These are phyloP conservation scores for Syngnathoides biaculeatus DNA, from an alignment of 2,113 vertebrate species.

Conservation along the genomic window DNA sequence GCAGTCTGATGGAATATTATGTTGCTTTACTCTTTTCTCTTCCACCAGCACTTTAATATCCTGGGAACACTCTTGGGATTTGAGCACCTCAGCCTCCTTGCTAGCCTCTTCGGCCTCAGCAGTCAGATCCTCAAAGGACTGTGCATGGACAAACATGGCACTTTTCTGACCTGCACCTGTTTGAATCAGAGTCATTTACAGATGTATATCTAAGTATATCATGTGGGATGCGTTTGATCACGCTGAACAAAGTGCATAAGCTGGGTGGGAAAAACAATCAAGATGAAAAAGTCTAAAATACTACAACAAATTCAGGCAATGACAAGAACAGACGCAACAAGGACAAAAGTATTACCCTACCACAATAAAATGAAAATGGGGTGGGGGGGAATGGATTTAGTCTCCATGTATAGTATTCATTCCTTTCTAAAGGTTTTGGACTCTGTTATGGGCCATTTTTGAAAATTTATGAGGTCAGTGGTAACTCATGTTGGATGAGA, in stretches of 20 bases:
- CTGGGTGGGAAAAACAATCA: no score
- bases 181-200: conserved; percentile 6
- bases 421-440: no score
- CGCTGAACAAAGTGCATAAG: background rate
- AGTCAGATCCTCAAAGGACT: conserved; percentile 91
- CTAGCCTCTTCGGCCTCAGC: conserved; percentile 66
- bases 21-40: conserved; percentile 73
- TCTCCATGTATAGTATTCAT: no score
- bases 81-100: conserved; percentile 59
- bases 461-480: no score
- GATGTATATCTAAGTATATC: background rate
- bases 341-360: no score
- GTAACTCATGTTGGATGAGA: no score
- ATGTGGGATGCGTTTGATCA: background rate
- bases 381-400: no score
- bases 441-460: no score
- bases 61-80: conserved; percentile 46
- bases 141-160: conserved; percentile 88
- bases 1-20: conserved; percentile 26
- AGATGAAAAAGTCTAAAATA: background rate
- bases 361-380: no score
- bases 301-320: background rate
- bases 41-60: conserved; percentile 73
- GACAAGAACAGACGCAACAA: background rate
- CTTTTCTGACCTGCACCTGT: conserved; percentile 87